Base-by-base conservation (phyloP, 2,888 invertebrate species). In the Papilio protenor region DNA sequence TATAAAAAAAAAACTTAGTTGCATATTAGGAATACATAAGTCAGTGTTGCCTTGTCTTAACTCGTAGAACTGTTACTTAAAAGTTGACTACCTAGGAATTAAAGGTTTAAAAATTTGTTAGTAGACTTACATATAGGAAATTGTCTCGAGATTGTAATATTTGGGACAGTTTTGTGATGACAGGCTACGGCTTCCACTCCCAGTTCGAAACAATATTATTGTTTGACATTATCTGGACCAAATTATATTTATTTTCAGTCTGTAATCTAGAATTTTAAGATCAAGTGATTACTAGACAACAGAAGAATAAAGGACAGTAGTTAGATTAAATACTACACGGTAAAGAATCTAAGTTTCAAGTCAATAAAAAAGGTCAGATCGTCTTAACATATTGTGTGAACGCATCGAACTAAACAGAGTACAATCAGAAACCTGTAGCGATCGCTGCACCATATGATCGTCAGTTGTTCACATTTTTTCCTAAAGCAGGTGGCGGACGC, bases 381-480 rank as follows among this genome's bases (percentile, higher is more conserved):
- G 40, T 21, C 73, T 40, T n/a, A 69, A 47, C 45, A 49, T 77
- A 27, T 49, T 69, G 40, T 69, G 72, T 73, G 27, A 75, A 66
- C 45, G 77, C 70, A 61, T 52, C 59, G 73, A 61, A 77, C 74
- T 45, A 21, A 74, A 40, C 23, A 49, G 40, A 75, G 40, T 47
- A 78, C 78, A 78, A 78, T 76, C 78, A 78, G 78, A 76, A 78
- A 78, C 78, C 78, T 78, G 78, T 78, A 73, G 73, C 47, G 69
- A 81, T 77, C 73, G 61, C 76, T 78, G 82, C 90, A 87, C 90
- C 92, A 92, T 91, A 90, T 90, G 92, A 92, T 83, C 88, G 91
- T 88, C 92, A 91, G 92, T 92, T 92, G 92, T 87, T 85, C 82
- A 83, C 82, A 81, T 86, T 88, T 87, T 90, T 89, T 86, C 83